These are phyloP conservation scores for Gymnoscopelus microlampas DNA, from an alignment of 2,797 vertebrate genomes.

Conservation along the genomic window DNA sequence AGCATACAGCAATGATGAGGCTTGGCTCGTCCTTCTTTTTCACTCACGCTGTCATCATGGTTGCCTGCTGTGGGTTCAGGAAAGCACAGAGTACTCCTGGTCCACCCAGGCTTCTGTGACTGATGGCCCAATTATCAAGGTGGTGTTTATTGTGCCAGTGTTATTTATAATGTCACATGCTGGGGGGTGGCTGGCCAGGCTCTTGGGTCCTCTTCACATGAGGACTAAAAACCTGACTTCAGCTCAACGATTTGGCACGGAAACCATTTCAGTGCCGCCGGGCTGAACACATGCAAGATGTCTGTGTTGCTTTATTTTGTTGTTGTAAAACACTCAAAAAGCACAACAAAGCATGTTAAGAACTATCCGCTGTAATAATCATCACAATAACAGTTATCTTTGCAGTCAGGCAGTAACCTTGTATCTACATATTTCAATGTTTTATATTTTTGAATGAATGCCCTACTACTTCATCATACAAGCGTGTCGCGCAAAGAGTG, in stretches of 20 bases:
- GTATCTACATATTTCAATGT: too few species aligned
- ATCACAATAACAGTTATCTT: too few species aligned
- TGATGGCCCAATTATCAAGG: slow-evolving; percentile 86
- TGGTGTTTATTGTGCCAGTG: slow-evolving; percentile 83
- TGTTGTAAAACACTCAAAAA: too few species aligned
- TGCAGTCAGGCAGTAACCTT: too few species aligned
- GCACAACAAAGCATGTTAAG: too few species aligned
- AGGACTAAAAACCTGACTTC: slow-evolving; percentile 81
- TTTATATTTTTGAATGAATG: too few species aligned
- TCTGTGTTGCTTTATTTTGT: background rate
- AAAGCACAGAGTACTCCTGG: slow-evolving; percentile 57
- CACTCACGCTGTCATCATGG: slow-evolving; percentile 66
- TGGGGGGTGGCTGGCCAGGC: slow-evolving; percentile 46
- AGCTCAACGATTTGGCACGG: slow-evolving; percentile 77
- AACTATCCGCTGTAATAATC: too few species aligned
- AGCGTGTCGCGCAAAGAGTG: too few species aligned
- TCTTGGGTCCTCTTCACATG: slow-evolving; percentile 65
- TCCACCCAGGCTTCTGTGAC: slow-evolving; percentile 77
- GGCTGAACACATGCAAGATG: slow-evolving; percentile 43
- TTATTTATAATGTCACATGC: slow-evolving; percentile 90
- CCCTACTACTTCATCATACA: background rate
- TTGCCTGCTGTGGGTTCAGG: slow-evolving; percentile 34
- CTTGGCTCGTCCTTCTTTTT: slow-evolving; percentile 52
- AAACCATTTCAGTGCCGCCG: slow-evolving; percentile 71
- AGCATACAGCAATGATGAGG: background rate